Conservation (phyloP, 2,797 vertebrate species). For the Cynopterus sphinx region DNA sequence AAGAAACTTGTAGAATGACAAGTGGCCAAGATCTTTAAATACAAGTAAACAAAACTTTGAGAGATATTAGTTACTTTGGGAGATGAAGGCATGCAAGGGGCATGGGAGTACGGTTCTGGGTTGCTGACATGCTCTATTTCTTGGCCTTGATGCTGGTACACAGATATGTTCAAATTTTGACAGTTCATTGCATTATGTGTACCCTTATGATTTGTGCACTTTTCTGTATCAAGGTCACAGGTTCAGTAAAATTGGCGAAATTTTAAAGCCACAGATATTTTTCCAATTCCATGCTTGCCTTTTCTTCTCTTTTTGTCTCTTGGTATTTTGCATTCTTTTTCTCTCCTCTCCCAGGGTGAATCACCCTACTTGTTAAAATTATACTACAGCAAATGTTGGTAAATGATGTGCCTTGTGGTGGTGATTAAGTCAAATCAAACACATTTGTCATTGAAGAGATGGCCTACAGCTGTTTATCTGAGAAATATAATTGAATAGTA, state of each 20-base stretch:
- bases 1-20: neutral
- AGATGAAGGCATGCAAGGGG: neutral
- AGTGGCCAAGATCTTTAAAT: neutral
- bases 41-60: neutral
- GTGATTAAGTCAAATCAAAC: conserved; percentile 81
- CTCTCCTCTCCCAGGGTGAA: conserved; percentile 26
- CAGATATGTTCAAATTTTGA: neutral
- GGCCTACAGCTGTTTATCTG: conserved; percentile 80
- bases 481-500: conserved; percentile 81
- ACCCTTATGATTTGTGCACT: neutral
- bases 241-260: neutral
- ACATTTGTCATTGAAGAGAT: conserved; percentile 80
- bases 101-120: neutral
- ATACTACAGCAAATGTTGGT: conserved; percentile 71
- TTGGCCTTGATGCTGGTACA: neutral
- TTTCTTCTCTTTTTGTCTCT: neutral
- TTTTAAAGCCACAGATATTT: neutral
- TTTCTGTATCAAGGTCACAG: neutral
- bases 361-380: conserved; percentile 75
- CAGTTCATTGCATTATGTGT: fast-evolving
- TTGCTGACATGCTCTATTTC: neutral
- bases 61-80: neutral
- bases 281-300: neutral
- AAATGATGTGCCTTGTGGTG: conserved; percentile 75
- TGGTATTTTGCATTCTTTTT: neutral